phyloP scores from a whole-genome alignment of 1,140 invertebrate species.

The Euborellia annulipes region DNA sequence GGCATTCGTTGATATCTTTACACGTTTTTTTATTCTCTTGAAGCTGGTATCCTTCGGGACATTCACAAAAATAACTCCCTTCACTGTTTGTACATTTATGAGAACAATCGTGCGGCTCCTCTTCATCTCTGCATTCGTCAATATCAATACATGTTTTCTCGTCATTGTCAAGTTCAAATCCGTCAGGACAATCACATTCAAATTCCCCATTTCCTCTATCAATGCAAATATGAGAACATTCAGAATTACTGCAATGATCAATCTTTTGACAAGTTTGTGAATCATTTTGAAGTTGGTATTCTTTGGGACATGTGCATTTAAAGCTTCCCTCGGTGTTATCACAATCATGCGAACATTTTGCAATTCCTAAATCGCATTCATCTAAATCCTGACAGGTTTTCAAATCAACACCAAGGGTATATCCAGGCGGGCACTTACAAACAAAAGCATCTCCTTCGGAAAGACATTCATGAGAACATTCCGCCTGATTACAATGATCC shows the following conservation, averaged over 20 bases:
- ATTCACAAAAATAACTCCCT: conserved; percentile 41
- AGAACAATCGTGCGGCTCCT: conserved; percentile 30
- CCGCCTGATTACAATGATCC: no score
- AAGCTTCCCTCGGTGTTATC: conserved; percentile 57
- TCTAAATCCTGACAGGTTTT: conserved; percentile 40
- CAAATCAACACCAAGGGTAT: conserved; percentile 28
- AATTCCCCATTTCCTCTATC: conserved; percentile 31
- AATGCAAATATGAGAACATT: conserved; percentile 26
- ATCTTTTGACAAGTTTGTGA: conserved; percentile 32
- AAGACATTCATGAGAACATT: not conserved
- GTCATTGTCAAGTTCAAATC: conserved; percentile 20
- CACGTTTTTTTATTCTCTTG: conserved; percentile 29
- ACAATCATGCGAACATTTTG: conserved; percentile 45
- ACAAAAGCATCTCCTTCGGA: not conserved
- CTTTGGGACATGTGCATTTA: conserved; percentile 42
- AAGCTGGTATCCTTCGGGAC: conserved; percentile 32
- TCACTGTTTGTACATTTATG: conserved; percentile 28
- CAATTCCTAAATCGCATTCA: conserved; percentile 37
- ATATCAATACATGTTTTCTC: conserved; percentile 24
- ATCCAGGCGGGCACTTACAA: conserved; percentile 40
- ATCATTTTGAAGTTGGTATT: conserved; percentile 28
- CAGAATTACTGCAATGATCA: no score
- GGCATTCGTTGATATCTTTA: conserved; percentile 39
- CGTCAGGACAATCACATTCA: conserved; percentile 30
- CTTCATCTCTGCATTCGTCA: conserved; percentile 7